Evolutionary conservation across 2,888 invertebrate species (phyloP).

Genomic region (Dromius quadrimaculatus): DNA sequence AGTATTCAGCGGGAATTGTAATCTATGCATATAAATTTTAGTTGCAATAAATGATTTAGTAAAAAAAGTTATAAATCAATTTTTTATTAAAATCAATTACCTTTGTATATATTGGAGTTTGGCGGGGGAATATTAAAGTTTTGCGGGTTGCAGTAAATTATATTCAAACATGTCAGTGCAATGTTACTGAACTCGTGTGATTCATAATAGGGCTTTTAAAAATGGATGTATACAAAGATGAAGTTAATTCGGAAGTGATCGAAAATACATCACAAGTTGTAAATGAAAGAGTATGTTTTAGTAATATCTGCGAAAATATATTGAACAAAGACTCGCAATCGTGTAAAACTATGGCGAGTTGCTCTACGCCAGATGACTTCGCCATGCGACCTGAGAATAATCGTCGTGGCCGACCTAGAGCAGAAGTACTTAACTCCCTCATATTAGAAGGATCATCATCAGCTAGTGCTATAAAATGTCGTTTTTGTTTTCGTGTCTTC

Average conservation of each 20-base stretch:
- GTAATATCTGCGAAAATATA: constrained; percentile 20
- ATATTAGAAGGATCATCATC: constrained; percentile 79
- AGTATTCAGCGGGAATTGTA: constrained; percentile 32
- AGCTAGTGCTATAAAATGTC: constrained; percentile 78
- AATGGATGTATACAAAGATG: constrained; percentile 51
- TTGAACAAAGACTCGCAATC: background rate
- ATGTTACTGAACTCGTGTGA: constrained; percentile 50
- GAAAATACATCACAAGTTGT: constrained; percentile 23
- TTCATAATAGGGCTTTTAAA: constrained; percentile 47
- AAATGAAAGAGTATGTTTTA: constrained; percentile 37
- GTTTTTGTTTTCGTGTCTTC: constrained; percentile 78
- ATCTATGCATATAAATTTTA: constrained; percentile 40
- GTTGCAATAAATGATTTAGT: constrained; percentile 45
- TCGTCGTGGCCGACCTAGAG: constrained; percentile 77
- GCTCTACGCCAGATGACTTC: constrained; percentile 43
- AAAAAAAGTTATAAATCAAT: background rate
- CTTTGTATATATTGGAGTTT: constrained; percentile 6
- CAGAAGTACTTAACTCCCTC: constrained; percentile 76
- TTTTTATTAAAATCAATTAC: background rate
- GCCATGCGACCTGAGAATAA: constrained; percentile 48
- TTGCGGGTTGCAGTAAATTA: constrained; percentile 29
- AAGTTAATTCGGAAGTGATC: constrained; percentile 21
- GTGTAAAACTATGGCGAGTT: constrained; percentile 30
- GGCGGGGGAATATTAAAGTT: constrained; percentile 15
- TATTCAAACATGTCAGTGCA: constrained; percentile 26